Evolutionary conservation across 2,113 vertebrate species (phyloP), one percentile per base, ranked within the genome.

Genomic region (Saguinus imperator): DNA sequence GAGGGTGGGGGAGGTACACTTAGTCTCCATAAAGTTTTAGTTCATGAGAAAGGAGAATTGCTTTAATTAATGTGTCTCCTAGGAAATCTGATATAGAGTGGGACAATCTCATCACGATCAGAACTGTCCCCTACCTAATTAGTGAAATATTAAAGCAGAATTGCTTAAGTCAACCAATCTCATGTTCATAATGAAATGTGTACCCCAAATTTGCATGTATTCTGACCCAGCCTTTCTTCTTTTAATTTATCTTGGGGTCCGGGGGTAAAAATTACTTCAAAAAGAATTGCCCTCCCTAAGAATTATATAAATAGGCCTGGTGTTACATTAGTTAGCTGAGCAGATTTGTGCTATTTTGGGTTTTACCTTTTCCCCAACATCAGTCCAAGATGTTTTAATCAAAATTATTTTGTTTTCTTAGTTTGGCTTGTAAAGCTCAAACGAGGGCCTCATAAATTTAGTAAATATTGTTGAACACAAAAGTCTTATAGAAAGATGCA

Each of bases 61-160:
- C 98, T 98, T 98, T 98, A 98, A 99, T 98, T 98, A 98, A 93
- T 84, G 77, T 94, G 86, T 98, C 98, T 98, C 94, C 97, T 97
- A 98, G 97, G 98, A 98, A 98, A 98, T 98, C 94, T 85, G 96
- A 98, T 92, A 97, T 88, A 92, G 96, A 97, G 73, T 96, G 97
- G 98, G 97, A 96, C 93, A 97, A 97, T 98, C 98, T 98, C 97
- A 96, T 98, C 95, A 96, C 85, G 97, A 96, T 92, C n/a, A 90
- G 97, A 96, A 84, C 94, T 97, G 97, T 98, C 97, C 98, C 97
- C 96, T 97, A 98, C 97, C 98, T 98, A 98, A 98, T 98, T 98
- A 98, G 97, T 94, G 91, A 97, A 96, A 97, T 98, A 93, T 98
- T 97, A 98, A 98, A 98, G 96, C 61, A 98, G 97, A 92, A 98